phyloP scores from a whole-genome alignment of 2,113 vertebrate genomes.

The Acanthisitta chloris region DNA sequence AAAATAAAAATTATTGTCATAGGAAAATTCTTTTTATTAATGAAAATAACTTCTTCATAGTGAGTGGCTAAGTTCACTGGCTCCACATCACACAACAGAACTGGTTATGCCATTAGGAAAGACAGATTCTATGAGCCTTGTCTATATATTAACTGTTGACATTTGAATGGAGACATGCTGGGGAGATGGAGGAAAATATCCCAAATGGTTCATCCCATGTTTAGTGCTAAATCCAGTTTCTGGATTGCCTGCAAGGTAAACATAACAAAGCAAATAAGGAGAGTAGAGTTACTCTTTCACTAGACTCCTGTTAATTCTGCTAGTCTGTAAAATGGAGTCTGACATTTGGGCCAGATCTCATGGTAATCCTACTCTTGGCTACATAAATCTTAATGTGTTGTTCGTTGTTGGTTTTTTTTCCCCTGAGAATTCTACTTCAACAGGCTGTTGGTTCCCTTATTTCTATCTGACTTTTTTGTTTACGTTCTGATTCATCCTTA shows the following conservation, averaged over 20 bases:
- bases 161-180: background rate
- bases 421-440: background rate
- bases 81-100: background rate
- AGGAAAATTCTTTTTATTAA: background rate
- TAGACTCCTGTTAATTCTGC: background rate
- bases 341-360: background rate
- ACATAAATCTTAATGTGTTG: background rate
- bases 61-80: background rate
- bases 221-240: background rate
- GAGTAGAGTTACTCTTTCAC: background rate
- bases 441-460: background rate
- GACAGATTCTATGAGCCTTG: background rate
- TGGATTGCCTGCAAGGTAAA: background rate
- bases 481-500: background rate
- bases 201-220: background rate
- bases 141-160: background rate
- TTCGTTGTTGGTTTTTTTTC: rapidly evolving
- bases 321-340: background rate
- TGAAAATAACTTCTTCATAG: background rate
- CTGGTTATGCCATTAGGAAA: background rate
- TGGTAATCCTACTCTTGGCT: background rate
- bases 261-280: background rate
- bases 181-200: background rate
- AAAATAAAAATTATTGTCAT: background rate
- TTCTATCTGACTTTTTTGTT: background rate